A percentile compares a stretch with the other conserved stretches of the same genome.
Evolutionary conservation across 2,113 vertebrate species (phyloP).

Genomic region (Picathartes gymnocephalus): DNA sequence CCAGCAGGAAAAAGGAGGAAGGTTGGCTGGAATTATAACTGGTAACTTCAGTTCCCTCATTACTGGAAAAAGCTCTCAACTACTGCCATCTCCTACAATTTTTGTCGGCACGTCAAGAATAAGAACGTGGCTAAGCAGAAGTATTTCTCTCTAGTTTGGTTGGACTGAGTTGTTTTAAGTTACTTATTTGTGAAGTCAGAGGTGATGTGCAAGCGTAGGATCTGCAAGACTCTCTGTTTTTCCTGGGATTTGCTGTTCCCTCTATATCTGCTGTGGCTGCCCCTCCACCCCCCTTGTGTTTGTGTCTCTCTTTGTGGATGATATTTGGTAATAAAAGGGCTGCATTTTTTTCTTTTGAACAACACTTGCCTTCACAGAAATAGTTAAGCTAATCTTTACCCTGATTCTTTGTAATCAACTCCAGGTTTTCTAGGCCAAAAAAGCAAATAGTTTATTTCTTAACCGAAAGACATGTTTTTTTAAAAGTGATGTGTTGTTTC

Average conservation of each 20-base stretch:
- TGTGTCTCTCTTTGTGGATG: not conserved
- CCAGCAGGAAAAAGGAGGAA: conserved; percentile 11
- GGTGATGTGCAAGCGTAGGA: not conserved
- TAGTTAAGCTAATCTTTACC: not conserved
- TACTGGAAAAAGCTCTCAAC: conserved; percentile 39
- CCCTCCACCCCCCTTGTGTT: not conserved
- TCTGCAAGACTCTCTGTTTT: not conserved
- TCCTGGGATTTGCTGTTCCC: not conserved
- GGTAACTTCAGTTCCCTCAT: conserved; percentile 49
- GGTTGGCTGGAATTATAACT: conserved; percentile 18
- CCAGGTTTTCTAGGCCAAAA: not conserved
- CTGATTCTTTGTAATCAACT: not conserved
- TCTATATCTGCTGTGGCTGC: not conserved
- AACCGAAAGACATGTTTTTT: not conserved
- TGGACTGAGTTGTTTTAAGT: not conserved
- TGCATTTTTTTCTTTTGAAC: not conserved
- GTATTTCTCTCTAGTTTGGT: not conserved
- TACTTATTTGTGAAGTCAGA: not conserved
- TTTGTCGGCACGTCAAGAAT: not conserved
- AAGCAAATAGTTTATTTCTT: not conserved
- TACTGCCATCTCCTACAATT: conserved; percentile 36
- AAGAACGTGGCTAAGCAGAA: not conserved
- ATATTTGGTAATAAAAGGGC: not conserved
- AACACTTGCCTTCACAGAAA: not conserved
- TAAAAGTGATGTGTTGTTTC: not conserved